Evolutionary conservation across 2,888 invertebrate genomes (phyloP), one percentile per base, ranked within the genome.

Genomic region (Endomychus coccineus): DNA sequence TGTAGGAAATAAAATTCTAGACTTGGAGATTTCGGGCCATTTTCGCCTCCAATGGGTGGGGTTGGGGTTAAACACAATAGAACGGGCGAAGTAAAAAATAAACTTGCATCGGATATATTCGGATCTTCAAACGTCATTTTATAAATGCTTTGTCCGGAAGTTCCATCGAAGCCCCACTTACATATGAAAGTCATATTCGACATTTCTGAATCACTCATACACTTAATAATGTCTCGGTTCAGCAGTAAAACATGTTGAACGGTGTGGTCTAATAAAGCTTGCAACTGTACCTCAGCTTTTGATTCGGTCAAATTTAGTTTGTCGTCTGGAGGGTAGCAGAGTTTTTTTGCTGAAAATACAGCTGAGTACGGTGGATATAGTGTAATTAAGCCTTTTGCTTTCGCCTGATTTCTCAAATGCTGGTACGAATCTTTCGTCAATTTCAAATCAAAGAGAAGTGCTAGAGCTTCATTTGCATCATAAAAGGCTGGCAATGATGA

Each of bases 221-320:
- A n/a, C 7, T 7, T 11, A 6, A 25, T 6, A n/a, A 25, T 10
- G 9, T 25, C 27, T 25, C 11, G 5, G 5, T 25, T 6, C 9
- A 11, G 7, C 6, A 11, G 6, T 6, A 25, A 25, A 6, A 25
- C 10, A 6, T 10, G 27, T 7, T 11, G 5, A 5, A 11, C 11
- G 6, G 27, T 25, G 10, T 25, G 27, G 10, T 25, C 27, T 11
- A 25, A 7, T 11, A 25, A 10, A n/a, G 27, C 27, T 25, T 25
- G 27, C 5, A 25, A 10, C 11, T 25, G 5, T 25, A 25, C 11
- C 10, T 25, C 27, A 7, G 11, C 27, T 10, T 6, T n/a, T 6
- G 6, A 7, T 7, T 25, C 27, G 6, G 27, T 25, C 6, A 25
- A 7, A 7, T n/a, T 25, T 25, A 25, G 5, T 7, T 7, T 6